These are phyloP conservation scores for Salmo trutta DNA, from an alignment of 2,797 vertebrate genomes.

Conservation along the genomic window DNA sequence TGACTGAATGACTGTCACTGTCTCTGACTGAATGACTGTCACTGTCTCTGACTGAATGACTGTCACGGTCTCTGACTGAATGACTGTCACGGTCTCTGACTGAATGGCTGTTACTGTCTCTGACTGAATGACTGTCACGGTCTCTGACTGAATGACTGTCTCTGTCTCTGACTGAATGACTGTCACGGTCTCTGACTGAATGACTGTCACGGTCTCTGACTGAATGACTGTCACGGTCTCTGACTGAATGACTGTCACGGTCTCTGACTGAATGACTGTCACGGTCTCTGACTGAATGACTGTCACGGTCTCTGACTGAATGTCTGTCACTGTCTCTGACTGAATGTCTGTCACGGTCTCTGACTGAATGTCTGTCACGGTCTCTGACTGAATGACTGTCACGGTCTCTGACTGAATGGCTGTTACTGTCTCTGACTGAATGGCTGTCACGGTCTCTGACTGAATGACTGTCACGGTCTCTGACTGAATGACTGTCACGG, in stretches of 20 bases:
- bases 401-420: neutral
- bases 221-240: neutral
- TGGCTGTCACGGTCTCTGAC: neutral
- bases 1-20: neutral
- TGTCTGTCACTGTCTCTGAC: neutral
- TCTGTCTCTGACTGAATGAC: neutral
- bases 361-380: no score
- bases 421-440: neutral
- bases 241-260: neutral
- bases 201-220: neutral
- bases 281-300: neutral
- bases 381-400: neutral
- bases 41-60: neutral
- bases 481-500: neutral
- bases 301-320: neutral
- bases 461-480: neutral
- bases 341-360: neutral
- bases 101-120: neutral
- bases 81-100: neutral
- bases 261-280: no score
- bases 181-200: neutral
- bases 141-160: neutral
- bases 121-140: no score
- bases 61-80: neutral
- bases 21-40: no score